Base-by-base conservation (phyloP, 1,140 invertebrate species). In the Papilio aristodemus region DNA sequence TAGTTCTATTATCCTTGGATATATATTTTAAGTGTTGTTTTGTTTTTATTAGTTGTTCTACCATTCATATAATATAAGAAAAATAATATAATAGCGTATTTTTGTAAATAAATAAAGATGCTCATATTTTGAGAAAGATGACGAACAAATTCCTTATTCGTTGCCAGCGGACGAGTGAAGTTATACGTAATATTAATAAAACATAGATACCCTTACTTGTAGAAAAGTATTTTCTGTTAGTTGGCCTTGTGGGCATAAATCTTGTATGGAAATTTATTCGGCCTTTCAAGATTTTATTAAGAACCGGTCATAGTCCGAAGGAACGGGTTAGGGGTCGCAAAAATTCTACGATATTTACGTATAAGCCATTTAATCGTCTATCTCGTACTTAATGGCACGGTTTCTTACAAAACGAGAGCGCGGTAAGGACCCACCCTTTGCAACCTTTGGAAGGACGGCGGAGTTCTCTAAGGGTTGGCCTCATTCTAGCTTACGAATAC, bases 361-460 rank as follows among this genome's bases (percentile, higher is more conserved):
- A 71, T 79, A 82, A 80, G 74, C 75, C 73, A 73, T 79, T 85
- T 77, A 80, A 86, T 82, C 76, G 79, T 79, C 74, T 76, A 80
- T 77, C 74, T 73, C 77, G 63, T 81, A 72, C 73, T 79, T 78
- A 80, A 80, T 81, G 79, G 79, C 77, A 74, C 72, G 77, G 73
- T 50, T 75, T 71, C 57, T 73, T 68, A 74, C 71, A 78, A 67
- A 67, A 71, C 62, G 72, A 32, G 32, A 37, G 69, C 59, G 73
- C 37, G n/a, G n/a, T 13, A 54, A 32, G 22, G 37, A 7, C 14
- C 14, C 9, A 46, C 17, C 19, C 46, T 22, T 14, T 54, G 14
- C 54, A 32, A 70, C n/a, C 46, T 54, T 10, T 54, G 62, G 38
- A 72, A 36, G 58, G 27, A 19, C 39, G 60, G 9, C 54, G 66